Conservation (phyloP, 2,888 invertebrate species). For the Deilephila porcellus region DNA sequence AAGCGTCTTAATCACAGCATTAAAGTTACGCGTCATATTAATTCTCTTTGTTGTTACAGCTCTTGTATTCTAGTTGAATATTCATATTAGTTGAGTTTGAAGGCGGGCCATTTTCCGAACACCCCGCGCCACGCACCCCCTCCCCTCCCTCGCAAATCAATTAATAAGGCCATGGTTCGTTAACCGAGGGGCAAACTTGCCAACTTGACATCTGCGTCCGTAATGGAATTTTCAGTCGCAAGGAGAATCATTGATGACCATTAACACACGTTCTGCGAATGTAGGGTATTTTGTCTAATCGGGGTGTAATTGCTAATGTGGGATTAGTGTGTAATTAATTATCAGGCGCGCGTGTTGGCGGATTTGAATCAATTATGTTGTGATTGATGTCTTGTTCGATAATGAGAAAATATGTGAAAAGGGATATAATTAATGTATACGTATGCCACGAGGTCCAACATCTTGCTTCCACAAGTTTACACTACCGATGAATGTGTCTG, state of each 20-base stretch:
- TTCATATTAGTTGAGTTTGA: slow-evolving; percentile 40
- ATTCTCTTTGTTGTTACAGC: slow-evolving; percentile 59
- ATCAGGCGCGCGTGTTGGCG: not conserved
- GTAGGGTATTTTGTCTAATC: slow-evolving; percentile 13
- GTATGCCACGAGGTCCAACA: too few species aligned
- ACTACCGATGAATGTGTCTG: too few species aligned
- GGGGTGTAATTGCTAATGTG: slow-evolving; percentile 14
- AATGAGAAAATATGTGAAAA: not conserved
- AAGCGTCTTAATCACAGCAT: slow-evolving; percentile 62
- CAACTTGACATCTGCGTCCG: slow-evolving; percentile 62
- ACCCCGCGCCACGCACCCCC: slow-evolving; percentile 37
- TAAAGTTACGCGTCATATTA: slow-evolving; percentile 59
- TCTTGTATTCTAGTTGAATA: slow-evolving; percentile 64
- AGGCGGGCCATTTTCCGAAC: slow-evolving; percentile 46
- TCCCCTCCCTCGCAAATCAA: slow-evolving; percentile 62
- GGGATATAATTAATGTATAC: not conserved
- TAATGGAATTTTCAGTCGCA: slow-evolving; percentile 60
- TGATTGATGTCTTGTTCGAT: not conserved
- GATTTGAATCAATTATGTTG: not conserved
- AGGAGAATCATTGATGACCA: slow-evolving; percentile 45
- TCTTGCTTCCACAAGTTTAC: too few species aligned
- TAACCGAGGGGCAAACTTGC: slow-evolving; percentile 57
- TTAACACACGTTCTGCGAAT: not conserved
- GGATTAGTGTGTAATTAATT: slow-evolving; percentile 23
- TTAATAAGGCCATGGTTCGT: slow-evolving; percentile 73